These are phyloP conservation scores for Damaliscus lunatus DNA, from an alignment of 2,113 vertebrate genomes.

Conservation along the genomic window DNA sequence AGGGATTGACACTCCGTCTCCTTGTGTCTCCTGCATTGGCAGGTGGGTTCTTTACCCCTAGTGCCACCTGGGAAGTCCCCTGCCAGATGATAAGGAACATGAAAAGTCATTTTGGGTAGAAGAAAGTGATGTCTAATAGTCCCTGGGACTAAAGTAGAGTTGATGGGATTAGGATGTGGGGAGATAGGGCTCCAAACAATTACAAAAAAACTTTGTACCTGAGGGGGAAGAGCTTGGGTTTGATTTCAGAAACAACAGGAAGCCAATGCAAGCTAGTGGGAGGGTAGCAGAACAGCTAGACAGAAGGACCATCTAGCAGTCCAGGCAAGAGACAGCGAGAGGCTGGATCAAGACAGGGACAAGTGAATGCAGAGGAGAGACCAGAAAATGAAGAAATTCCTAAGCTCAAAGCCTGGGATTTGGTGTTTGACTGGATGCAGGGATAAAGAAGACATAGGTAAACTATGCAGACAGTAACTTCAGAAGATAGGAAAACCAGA, in stretches of 20 bases:
- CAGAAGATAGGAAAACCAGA: background rate
- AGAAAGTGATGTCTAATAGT: background rate
- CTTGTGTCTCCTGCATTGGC: background rate
- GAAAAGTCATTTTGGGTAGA: background rate
- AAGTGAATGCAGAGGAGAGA: background rate
- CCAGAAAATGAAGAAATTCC: background rate
- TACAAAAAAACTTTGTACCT: background rate
- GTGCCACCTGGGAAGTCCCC: background rate
- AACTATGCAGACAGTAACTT: background rate
- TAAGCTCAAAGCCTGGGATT: background rate
- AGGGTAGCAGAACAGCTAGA: background rate
- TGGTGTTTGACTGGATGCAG: background rate
- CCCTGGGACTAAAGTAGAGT: background rate
- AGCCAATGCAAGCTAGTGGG: background rate
- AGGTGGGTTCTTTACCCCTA: accelerated
- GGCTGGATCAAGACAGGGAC: background rate
- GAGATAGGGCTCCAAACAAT: background rate
- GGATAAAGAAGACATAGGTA: background rate
- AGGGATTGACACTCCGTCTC: accelerated
- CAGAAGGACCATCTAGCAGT: background rate
- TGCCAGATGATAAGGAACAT: background rate
- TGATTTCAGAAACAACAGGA: background rate
- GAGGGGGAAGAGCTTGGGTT: background rate
- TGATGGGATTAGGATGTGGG: background rate
- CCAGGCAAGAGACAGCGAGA: background rate